Base-by-base conservation (phyloP, 1,140 invertebrate species). In the Drosophila ercepeae region DNA sequence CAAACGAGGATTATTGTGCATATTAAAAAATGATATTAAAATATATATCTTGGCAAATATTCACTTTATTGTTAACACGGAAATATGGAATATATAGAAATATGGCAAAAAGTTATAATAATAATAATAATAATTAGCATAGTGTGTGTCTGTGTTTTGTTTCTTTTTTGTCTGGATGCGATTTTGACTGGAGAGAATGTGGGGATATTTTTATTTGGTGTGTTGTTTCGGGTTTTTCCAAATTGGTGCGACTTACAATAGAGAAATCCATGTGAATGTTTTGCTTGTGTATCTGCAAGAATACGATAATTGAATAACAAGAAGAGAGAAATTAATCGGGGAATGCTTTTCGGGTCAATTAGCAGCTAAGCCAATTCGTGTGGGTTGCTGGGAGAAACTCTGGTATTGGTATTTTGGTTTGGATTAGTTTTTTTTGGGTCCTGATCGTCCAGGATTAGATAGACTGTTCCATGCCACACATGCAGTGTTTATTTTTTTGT, bases 261-360 rank as follows among this genome's bases (percentile, higher is more conserved):
- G 67, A 89, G 86, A 89, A 89, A 89, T 89, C 86, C 86, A 76
- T 86, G 81, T 74, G 86, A 89, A 88, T 89, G 86, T 88, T 89
- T 89, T 78, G 86, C 86, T 88, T 89, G 82, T 89, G 88, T 89
- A 89, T 89, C 86, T 89, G 88, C 71, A 89, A 89, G 71, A 84
- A 89, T 88, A 86, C 82, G 82, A 86, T 77, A 86, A 88, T 88
- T 74, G 84, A 86, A 88, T 63, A 76, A 82, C 64, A 82, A 79
- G 79, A 82, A 79, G 79, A 59, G 79, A 59, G 58, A 81, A 86
- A 89, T 88, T 86, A 86, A 82, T 88, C 67, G 82, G 79, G 46
- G 61, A 60, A 63, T 44, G 75, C 52, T 49, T 58, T 55, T 60
- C 42, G 64, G 42, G 57, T 67, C 44, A 54, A 69, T 69, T 44